Evolutionary conservation across 2,888 invertebrate species (phyloP).

Genomic region (Erynnis tages): DNA sequence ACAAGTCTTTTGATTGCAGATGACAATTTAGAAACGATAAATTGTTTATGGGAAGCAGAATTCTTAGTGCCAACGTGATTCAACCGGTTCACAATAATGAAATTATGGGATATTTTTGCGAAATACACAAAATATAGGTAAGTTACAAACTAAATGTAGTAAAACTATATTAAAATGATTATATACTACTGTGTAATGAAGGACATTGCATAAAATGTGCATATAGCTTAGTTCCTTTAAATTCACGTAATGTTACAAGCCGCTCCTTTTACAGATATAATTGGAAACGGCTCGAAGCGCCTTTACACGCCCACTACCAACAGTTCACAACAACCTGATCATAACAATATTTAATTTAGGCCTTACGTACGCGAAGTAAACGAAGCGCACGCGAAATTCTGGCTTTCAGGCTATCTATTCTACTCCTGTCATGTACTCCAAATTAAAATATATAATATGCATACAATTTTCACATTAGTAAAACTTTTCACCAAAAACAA

Average conservation of each 20-base stretch:
- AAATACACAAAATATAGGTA: slow-evolving; percentile 13
- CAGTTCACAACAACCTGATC: not conserved
- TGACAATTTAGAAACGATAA: too few relatives aligned
- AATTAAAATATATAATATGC: too few relatives aligned
- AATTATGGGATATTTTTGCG: slow-evolving; percentile 1
- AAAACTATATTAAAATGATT: slow-evolving; percentile 14
- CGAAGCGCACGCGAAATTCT: not conserved
- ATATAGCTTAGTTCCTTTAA: slow-evolving; percentile 18
- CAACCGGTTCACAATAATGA: too few relatives aligned
- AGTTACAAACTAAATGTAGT: slow-evolving; percentile 13
- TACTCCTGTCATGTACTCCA: too few relatives aligned
- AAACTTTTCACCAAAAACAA: too few relatives aligned
- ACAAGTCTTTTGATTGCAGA: too few relatives aligned
- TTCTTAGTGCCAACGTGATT: too few relatives aligned
- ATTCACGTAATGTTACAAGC: slow-evolving; percentile 6
- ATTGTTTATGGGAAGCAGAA: too few relatives aligned
- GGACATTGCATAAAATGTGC: slow-evolving; percentile 18
- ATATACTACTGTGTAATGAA: slow-evolving; percentile 20
- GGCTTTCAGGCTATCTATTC: too few relatives aligned
- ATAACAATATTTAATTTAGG: not conserved
- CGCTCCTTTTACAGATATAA: not conserved
- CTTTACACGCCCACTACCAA: slow-evolving; percentile 5
- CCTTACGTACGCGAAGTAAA: not conserved
- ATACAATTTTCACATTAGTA: too few relatives aligned
- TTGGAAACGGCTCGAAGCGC: slow-evolving; percentile 3